Conservation (phyloP, 2,113 vertebrate genomes). For the Gobius niger region DNA sequence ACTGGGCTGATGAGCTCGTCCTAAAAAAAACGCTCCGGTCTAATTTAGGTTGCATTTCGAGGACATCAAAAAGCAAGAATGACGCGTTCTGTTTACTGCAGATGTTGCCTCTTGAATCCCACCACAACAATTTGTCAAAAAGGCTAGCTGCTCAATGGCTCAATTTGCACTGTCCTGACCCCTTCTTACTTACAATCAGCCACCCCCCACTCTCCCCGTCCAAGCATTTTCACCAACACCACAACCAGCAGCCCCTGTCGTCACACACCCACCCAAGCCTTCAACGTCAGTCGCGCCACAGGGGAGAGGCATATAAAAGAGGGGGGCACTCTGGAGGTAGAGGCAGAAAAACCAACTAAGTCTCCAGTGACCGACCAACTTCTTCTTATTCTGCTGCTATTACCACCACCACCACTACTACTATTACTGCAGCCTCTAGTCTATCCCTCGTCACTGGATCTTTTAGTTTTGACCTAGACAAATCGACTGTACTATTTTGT, state of each 20-base stretch:
- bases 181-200: constrained; percentile 29
- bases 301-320: constrained; percentile 75
- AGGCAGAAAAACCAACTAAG: constrained; percentile 66
- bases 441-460: constrained; percentile 40
- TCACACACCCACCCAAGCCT: constrained; percentile 69
- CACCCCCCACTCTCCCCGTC: constrained; percentile 7
- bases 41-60: constrained; percentile 21
- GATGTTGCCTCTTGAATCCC: constrained; percentile 45
- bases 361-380: constrained; percentile 45
- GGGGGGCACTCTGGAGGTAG: constrained; percentile 68
- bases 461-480: constrained; percentile 21
- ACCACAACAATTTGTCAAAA: constrained; percentile 53
- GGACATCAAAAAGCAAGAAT: constrained; percentile 42
- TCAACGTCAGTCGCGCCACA: constrained; percentile 73
- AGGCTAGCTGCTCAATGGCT: constrained; percentile 64
- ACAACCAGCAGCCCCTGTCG: constrained; percentile 26
- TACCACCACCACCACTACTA: not conserved
- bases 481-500: constrained; percentile 30
- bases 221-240: constrained; percentile 36
- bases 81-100: constrained; percentile 42
- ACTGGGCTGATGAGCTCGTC: constrained; percentile 11
- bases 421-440: constrained; percentile 27
- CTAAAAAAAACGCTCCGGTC: constrained; percentile 17
- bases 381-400: not conserved
- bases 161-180: constrained; percentile 71